These are phyloP conservation scores for Cheumatopsyche charites DNA, from an alignment of 1,140 invertebrate genomes.

Conservation along the genomic window DNA sequence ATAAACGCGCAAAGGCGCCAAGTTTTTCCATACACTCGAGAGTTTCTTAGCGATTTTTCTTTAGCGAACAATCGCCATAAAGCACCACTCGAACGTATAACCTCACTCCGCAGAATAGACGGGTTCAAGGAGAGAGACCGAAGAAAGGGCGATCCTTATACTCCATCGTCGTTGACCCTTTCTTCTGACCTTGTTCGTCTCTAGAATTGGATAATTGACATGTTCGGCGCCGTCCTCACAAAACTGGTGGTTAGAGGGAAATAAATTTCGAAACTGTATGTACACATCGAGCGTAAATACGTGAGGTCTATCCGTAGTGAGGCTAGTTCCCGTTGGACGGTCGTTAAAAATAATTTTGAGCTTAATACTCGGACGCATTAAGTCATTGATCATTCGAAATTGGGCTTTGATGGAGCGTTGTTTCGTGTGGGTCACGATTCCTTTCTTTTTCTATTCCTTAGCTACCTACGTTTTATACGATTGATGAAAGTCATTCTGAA, in stretches of 20 bases:
- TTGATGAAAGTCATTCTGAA: too few relatives aligned
- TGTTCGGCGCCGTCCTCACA: background rate
- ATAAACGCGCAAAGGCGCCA: background rate
- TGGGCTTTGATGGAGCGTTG: background rate
- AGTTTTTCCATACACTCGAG: background rate
- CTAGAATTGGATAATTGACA: slow-evolving; percentile 31
- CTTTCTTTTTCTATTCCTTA: background rate
- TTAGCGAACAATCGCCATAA: slow-evolving; percentile 13
- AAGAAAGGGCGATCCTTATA: background rate
- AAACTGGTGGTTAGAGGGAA: slow-evolving; percentile 22
- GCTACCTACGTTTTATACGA: background rate
- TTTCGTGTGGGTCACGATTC: slow-evolving; percentile 9
- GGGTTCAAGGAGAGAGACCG: slow-evolving; percentile 21
- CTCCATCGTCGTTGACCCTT: slow-evolving; percentile 3
- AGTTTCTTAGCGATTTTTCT: background rate
- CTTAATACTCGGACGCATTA: background rate
- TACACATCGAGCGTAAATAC: background rate
- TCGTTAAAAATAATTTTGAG: slow-evolving; percentile 25
- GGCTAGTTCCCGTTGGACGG: background rate
- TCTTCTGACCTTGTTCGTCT: slow-evolving; percentile 9
- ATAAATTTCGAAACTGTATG: slow-evolving; percentile 31
- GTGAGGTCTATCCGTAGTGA: background rate
- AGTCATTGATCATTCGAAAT: slow-evolving; percentile 20
- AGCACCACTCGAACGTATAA: background rate
- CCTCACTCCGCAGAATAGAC: background rate